Percentiles rank a stretch among this genome's conserved stretches.
These are phyloP conservation scores for Grapholita molesta DNA, from an alignment of 1,140 invertebrate genomes.

Conservation along the genomic window DNA sequence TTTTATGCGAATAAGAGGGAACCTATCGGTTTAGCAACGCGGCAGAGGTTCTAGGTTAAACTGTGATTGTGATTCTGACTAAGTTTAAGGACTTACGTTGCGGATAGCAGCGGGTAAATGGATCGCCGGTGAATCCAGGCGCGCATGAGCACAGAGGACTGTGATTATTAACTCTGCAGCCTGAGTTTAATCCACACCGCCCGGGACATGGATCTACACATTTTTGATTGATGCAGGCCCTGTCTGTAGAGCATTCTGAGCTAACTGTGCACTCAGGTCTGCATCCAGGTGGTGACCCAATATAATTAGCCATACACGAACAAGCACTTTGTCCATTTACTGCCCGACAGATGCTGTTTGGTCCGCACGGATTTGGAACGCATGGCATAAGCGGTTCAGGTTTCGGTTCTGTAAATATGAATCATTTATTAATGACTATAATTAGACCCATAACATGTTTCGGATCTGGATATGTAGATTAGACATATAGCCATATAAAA, in stretches of 20 bases:
- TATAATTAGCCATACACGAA: constrained; percentile 84
- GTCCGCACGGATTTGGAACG: constrained; percentile 84
- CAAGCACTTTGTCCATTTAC: constrained; percentile 83
- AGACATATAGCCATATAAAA: constrained; percentile 30
- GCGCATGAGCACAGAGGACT: constrained; percentile 80
- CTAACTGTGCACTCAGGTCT: constrained; percentile 85
- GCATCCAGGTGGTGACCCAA: constrained; percentile 86
- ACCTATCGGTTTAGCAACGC: too few species aligned
- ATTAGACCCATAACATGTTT: not conserved
- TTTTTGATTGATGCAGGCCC: constrained; percentile 83
- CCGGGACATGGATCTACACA: constrained; percentile 84
- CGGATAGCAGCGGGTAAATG: constrained; percentile 77
- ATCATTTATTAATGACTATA: not conserved
- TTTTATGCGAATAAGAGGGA: too few species aligned
- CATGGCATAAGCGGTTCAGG: constrained; percentile 77
- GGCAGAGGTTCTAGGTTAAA: too few species aligned
- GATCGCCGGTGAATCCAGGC: constrained; percentile 76
- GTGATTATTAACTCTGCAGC: constrained; percentile 87
- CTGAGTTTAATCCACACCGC: constrained; percentile 85
- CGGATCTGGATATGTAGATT: not conserved
- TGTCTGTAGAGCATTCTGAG: constrained; percentile 83
- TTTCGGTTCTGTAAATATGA: constrained; percentile 34
- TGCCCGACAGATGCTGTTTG: constrained; percentile 85
- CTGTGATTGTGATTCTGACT: too few species aligned
- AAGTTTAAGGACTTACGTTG: constrained; percentile 67